Evolutionary conservation across 35 echinoderm and acorn worm genomes (phyloP), one percentile per base, ranked within the genome.

Genomic region (Heliocidaris erythrogramma): DNA sequence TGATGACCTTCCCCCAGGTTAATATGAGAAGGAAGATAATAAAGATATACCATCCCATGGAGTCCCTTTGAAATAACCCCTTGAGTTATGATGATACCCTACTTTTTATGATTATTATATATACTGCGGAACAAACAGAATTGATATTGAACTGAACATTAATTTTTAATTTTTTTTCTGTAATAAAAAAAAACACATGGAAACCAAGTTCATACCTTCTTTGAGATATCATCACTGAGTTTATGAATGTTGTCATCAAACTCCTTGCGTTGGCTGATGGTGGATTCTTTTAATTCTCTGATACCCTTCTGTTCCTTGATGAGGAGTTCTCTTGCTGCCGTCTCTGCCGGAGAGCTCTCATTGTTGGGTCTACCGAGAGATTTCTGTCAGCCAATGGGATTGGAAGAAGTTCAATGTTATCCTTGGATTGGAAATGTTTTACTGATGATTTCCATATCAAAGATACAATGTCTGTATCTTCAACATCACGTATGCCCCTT

Each of bases 231-330:
- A 92, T 93, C 88, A 88, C 92, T 96, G 24, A 98, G 65, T 9
- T 59, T 59, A 17, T 94, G 49, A 6, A 98, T 71, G 42, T 95
- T n/a, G 24, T 97, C 92, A 50, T 98, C 97, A 49, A 93, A 94
- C 30, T 95, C 90, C 24, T 97, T 98, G 11, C 97, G 50, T 61
- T 94, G 96, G n/a, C 60, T 47, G 9, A 98, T 98, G 10, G 90
- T 96, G 13, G 89, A 30, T 32, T 95, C 85, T 88, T 98, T 96
- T 42, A 95, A 89, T 13, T 93, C 95, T 48, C 95, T 49, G 14
- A 96, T 48, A 30, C 30, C 86, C 56, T 97, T 98, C 85, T 93
- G 94, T 17, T 96, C 95, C 9, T 14, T 71, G 17, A 95, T 60
- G 10, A 97, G 85, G 27, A 85, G 24, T 48, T 95, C 94, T 11